Percentiles rank a stretch among this genome's conserved stretches.
Evolutionary conservation across 2,888 invertebrate species (phyloP).

Genomic region (Diarsia dahlii): DNA sequence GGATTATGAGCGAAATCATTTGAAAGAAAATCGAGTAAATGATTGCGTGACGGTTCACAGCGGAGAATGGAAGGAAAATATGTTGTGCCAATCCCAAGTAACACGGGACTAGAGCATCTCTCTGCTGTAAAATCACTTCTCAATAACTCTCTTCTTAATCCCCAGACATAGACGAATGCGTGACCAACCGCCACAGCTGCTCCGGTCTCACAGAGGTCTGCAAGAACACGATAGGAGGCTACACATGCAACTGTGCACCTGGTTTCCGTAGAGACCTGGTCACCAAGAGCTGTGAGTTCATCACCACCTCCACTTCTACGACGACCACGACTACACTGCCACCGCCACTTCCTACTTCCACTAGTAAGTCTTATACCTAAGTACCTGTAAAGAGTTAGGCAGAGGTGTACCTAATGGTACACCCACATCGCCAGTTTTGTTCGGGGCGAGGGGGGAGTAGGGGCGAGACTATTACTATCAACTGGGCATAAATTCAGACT

Average conservation of each 20-base stretch:
- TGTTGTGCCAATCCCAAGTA: too few species aligned
- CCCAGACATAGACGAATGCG: slow-evolving; percentile 95
- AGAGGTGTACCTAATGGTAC: not conserved
- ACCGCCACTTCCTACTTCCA: slow-evolving; percentile 60
- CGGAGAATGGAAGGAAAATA: too few species aligned
- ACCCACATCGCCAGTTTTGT: too few species aligned
- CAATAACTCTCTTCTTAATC: slow-evolving; percentile 2
- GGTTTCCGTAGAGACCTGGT: slow-evolving; percentile 94
- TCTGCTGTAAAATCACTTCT: not conserved
- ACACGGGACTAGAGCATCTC: too few species aligned
- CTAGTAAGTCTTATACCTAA: slow-evolving; percentile 62
- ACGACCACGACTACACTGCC: slow-evolving; percentile 67
- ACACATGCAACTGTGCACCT: slow-evolving; percentile 94
- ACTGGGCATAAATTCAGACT: too few species aligned
- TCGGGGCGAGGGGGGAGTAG: too few species aligned
- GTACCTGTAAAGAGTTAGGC: not conserved
- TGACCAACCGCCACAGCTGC: slow-evolving; percentile 91
- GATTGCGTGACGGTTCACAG: too few species aligned
- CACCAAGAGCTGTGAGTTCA: slow-evolving; percentile 78
- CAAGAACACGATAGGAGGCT: slow-evolving; percentile 96
- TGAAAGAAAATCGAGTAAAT: too few species aligned
- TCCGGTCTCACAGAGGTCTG: slow-evolving; percentile 92
- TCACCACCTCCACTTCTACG: slow-evolving; percentile 73
- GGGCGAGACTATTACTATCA: too few species aligned
- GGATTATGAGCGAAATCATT: too few species aligned